These are phyloP conservation scores for Myoxocephalus aenaeus DNA, from an alignment of 2,797 vertebrate genomes.

Conservation along the genomic window DNA sequence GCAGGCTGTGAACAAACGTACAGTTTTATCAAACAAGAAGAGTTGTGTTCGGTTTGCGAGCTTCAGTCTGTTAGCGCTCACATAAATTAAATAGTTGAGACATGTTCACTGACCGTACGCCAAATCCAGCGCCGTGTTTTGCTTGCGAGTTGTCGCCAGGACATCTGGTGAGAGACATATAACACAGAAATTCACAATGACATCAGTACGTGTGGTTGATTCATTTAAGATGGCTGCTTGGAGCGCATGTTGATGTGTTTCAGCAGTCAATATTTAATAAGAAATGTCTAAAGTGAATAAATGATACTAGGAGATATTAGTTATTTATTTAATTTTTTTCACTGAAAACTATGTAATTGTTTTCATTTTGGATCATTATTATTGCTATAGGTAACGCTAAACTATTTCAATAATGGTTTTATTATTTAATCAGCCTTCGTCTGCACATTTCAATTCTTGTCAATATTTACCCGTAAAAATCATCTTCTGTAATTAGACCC, in stretches of 20 bases:
- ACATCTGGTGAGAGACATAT: conserved; percentile 79
- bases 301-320: neutral
- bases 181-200: conserved; percentile 17
- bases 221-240: neutral
- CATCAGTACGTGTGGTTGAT: neutral
- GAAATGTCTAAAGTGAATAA: neutral
- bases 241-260: no score
- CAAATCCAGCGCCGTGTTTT: conserved; percentile 86
- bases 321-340: neutral
- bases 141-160: conserved; percentile 87
- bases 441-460: neutral
- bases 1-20: neutral
- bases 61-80: neutral
- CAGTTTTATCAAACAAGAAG: no score
- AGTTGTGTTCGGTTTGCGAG: no score
- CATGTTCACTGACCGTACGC: conserved; percentile 89
- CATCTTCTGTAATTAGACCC: neutral
- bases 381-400: neutral
- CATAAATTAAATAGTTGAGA: conserved; percentile 14
- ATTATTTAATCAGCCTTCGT: neutral
- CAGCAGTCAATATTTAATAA: no score
- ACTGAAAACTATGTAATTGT: neutral
- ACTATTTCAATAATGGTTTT: neutral
- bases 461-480: neutral
- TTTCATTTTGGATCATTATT: neutral